phyloP scores from a whole-genome alignment of 2,797 vertebrate genomes.

The Acropternis orthonyx region DNA sequence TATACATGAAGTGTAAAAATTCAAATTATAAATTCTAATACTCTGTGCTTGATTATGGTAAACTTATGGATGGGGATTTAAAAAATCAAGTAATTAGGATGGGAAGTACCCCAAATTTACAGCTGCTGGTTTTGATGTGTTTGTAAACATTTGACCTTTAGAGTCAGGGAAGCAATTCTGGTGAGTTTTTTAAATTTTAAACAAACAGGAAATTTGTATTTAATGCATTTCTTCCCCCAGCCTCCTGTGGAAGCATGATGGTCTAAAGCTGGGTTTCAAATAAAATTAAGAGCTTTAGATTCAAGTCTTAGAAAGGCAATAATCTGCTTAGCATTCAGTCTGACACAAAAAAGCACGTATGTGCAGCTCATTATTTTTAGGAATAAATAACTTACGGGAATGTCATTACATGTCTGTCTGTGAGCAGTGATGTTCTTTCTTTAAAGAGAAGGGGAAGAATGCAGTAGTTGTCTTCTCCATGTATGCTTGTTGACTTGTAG shows the following conservation, averaged over 20 bases:
- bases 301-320: not conserved
- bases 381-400: not conserved
- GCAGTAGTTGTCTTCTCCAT: not conserved
- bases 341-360: fast-evolving
- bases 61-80: not conserved
- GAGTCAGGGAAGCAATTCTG: not conserved
- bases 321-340: not conserved
- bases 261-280: not conserved
- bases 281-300: not conserved
- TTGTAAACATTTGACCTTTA: not conserved
- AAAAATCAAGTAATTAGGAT: not conserved
- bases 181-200: not conserved
- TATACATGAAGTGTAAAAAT: not conserved
- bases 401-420: not conserved
- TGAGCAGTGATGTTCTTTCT: not conserved
- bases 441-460: not conserved
- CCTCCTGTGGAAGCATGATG: not conserved
- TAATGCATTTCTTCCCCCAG: not conserved
- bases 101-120: not conserved
- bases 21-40: not conserved
- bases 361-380: not conserved
- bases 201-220: not conserved
- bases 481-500: not conserved
- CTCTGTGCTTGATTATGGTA: not conserved
- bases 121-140: not conserved